phyloP scores from a whole-genome alignment of 2,888 invertebrate species.

The Rhopalosiphum nymphaeae region DNA sequence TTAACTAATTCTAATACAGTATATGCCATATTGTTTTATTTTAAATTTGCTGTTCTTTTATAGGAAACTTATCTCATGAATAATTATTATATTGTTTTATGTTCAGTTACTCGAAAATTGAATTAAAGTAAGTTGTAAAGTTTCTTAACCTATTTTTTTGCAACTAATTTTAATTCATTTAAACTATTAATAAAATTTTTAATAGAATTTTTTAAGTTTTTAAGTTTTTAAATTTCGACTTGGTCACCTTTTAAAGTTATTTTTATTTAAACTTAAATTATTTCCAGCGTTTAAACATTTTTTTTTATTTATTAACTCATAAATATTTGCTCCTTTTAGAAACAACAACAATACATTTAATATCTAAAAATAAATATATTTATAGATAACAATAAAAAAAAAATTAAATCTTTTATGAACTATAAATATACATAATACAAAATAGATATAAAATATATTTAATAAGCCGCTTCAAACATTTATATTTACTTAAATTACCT shows the following conservation, averaged over 20 bases:
- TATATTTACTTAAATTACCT: background rate
- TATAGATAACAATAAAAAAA: background rate
- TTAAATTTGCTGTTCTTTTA: background rate
- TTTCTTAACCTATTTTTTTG: background rate
- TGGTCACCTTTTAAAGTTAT: background rate
- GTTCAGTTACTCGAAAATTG: background rate
- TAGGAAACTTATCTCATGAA: background rate
- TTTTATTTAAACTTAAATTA: background rate
- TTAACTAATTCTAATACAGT: background rate
- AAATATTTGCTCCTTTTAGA: background rate
- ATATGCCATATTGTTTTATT: background rate
- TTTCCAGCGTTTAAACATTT: background rate
- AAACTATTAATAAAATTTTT: constrained; percentile 6
- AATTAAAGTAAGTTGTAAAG: background rate
- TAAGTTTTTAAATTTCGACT: background rate
- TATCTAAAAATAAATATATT: background rate
- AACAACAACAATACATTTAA: background rate
- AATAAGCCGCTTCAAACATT: background rate
- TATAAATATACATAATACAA: background rate
- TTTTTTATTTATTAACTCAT: background rate
- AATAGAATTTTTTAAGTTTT: background rate
- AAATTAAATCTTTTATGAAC: background rate
- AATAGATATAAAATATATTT: background rate
- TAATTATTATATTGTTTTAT: background rate
- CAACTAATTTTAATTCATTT: background rate